Conservation (phyloP, 1,140 invertebrate species). For the Ylistrum balloti region DNA sequence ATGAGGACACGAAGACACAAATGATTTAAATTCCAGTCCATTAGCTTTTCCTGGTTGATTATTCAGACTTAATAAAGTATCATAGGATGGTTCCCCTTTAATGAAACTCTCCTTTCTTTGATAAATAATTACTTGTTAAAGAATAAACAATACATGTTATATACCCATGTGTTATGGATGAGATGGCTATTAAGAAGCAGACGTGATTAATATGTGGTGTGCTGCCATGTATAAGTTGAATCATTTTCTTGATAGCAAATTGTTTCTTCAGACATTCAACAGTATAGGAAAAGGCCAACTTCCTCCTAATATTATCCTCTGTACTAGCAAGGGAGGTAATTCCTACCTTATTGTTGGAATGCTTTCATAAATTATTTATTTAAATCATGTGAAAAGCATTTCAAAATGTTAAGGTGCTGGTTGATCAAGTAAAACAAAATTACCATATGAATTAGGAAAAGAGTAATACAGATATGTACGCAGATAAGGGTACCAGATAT, state of each 20-base stretch:
- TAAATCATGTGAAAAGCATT: no score
- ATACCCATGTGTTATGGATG: neutral
- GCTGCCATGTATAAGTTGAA: neutral
- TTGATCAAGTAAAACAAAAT: no score
- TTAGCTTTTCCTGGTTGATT: neutral
- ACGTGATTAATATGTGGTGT: neutral
- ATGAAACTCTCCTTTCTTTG: neutral
- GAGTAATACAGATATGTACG: no score
- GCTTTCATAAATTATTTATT: no score
- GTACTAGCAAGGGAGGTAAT: neutral
- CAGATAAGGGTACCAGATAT: no score
- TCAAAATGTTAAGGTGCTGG: no score
- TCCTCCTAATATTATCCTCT: neutral
- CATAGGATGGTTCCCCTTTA: constrained; percentile 8
- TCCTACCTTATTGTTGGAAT: no score
- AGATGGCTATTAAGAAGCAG: neutral
- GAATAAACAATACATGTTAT: constrained; percentile 8
- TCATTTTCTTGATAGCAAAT: neutral
- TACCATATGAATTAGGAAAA: no score
- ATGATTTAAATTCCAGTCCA: neutral
- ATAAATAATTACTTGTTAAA: neutral
- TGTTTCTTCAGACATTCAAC: neutral
- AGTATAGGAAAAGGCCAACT: constrained; percentile 4
- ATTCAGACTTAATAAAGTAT: constrained; percentile 34
- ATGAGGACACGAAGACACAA: no score